These are phyloP conservation scores for Hanleya hanleyi DNA, from an alignment of 2,888 invertebrate species.

Conservation along the genomic window DNA sequence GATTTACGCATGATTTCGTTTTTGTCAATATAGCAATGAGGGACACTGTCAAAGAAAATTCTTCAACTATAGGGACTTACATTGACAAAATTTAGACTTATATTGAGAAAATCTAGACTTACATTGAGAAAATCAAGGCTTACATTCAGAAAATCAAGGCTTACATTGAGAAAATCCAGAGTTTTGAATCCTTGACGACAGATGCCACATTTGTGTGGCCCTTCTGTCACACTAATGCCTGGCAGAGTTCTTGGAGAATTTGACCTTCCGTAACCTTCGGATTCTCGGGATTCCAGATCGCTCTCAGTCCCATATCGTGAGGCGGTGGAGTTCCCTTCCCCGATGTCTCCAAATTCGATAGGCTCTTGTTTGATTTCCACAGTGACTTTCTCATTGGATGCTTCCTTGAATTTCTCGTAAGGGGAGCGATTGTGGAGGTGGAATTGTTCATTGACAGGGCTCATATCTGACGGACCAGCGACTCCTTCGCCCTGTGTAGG, in stretches of 20 bases:
- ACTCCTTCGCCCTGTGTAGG: background rate
- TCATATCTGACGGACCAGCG: background rate
- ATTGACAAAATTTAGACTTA: too few relatives aligned
- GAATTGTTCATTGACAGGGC: conserved; percentile 23
- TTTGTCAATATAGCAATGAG: too few relatives aligned
- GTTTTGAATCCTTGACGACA: conserved; percentile 58
- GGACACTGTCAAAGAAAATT: too few relatives aligned
- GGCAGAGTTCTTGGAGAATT: background rate
- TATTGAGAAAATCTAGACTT: too few relatives aligned
- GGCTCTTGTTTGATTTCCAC: conserved; percentile 57
- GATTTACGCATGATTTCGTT: too few relatives aligned
- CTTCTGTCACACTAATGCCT: background rate
- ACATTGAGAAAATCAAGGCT: too few relatives aligned
- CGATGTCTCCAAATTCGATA: conserved; percentile 46
- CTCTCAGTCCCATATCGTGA: background rate
- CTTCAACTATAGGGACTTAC: too few relatives aligned
- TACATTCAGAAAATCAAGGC: too few relatives aligned
- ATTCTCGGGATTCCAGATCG: background rate
- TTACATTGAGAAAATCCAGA: conserved; percentile 55
- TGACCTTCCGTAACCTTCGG: background rate
- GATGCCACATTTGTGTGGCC: conserved; percentile 57
- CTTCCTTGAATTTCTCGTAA: conserved; percentile 40
- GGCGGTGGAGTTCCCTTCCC: conserved; percentile 6
- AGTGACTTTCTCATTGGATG: conserved; percentile 50
- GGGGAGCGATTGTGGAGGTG: conserved; percentile 26